Percentiles rank a stretch among this genome's conserved stretches.
Evolutionary conservation across 1,140 invertebrate genomes (phyloP).

Genomic region (Cyclargus thomasi): DNA sequence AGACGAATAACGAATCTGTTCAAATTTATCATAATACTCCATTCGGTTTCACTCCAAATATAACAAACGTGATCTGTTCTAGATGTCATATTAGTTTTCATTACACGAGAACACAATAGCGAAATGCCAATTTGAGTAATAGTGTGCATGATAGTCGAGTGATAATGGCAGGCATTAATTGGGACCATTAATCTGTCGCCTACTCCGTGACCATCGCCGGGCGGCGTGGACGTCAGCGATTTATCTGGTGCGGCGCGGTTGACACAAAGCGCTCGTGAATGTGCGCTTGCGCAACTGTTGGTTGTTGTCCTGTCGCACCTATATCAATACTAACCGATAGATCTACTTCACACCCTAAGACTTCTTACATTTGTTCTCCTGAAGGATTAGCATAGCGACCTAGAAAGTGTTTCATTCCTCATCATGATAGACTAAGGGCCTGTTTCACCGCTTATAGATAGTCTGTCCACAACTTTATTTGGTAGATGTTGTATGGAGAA

Average conservation of each 20-base stretch:
- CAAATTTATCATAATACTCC: background rate
- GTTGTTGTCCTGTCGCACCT: background rate
- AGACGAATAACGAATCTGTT: background rate
- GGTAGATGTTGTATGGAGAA: too few relatives aligned
- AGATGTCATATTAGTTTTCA: conserved; percentile 14
- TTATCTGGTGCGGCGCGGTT: conserved; percentile 16
- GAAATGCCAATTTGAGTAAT: conserved; percentile 11
- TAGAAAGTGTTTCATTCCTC: too few relatives aligned
- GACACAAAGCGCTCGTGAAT: conserved; percentile 21
- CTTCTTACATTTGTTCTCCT: background rate
- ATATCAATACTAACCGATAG: background rate
- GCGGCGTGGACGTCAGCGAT: conserved; percentile 9
- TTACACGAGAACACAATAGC: conserved; percentile 9
- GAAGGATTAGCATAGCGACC: too few relatives aligned
- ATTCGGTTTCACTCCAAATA: conserved; percentile 7
- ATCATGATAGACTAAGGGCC: too few relatives aligned
- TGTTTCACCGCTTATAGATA: too few relatives aligned
- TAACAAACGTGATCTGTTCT: conserved; percentile 5
- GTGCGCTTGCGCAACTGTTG: conserved; percentile 19
- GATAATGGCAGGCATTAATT: conserved; percentile 18
- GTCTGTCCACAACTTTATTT: too few relatives aligned
- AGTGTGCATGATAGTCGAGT: background rate
- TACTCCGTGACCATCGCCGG: conserved; percentile 18
- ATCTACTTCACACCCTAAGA: background rate
- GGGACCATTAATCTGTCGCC: conserved; percentile 20